Evolutionary conservation across 2,888 invertebrate species (phyloP), one percentile per base, ranked within the genome.

Genomic region (Venustoraphidia nigricollis): DNA sequence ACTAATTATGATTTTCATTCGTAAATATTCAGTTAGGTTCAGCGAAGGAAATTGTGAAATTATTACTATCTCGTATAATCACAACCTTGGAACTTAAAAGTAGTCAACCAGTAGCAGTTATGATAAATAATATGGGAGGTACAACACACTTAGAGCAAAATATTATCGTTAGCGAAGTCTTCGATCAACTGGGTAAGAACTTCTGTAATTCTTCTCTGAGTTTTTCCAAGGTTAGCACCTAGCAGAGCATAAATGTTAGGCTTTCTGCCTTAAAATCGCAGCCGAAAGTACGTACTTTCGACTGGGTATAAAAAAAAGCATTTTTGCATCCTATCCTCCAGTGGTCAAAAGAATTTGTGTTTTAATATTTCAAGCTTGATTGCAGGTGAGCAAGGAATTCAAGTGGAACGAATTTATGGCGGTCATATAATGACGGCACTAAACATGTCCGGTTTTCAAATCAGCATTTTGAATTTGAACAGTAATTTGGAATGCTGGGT

Each of bases 61-160:
- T 71, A 46, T 67, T 77, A 46, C 56, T 77, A 1, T 68, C 67
- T 14, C 66, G 68, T 65, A 68, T 53, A n/a, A 34, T 41, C 40
- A 40, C 50, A 27, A 47, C 50, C 14, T 45, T 50, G 11, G 36
- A 58, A n/a, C 50, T 64, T 27, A 36, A 11, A 13, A 45, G 47
- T 10, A 56, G 57, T 9, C 60, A 61, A 10, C 66, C 68, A 11
- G 76, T 86, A 2, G 81, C 76, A 1, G 70, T 82, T 9, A 69
- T 89, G 56, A 64, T 92, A 6, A 88, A 89, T 66, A 92, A 91
- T 63, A 68, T 87, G 46, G 88, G 89, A 37, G 78, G 78, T 1
- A 72, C 82, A 0, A 80, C 85, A 1, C 73, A 81, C 45, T 59
- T 88, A 49, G 88, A 88, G 59, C 75, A 83, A 68, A 79, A 79